Evolutionary conservation across 2,888 invertebrate species (phyloP).

Genomic region (Tethea ocularis): DNA sequence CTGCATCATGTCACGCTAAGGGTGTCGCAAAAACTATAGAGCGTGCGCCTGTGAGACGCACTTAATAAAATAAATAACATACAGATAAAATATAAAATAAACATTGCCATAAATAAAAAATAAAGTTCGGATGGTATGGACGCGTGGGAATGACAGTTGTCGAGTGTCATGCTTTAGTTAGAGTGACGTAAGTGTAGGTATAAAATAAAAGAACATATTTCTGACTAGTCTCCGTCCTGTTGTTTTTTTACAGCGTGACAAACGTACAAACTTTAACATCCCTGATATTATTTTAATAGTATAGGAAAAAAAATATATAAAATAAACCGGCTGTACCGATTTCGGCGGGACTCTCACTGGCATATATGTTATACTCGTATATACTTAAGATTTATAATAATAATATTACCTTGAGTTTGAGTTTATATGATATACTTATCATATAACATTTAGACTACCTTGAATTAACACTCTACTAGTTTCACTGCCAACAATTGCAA

Average conservation of each 20-base stretch:
- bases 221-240: no score
- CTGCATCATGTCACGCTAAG: conserved; percentile 44
- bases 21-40: conserved; percentile 41
- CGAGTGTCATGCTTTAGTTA: conserved; percentile 35
- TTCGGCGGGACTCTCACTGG: no score
- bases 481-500: background rate
- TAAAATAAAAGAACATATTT: no score
- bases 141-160: conserved; percentile 50
- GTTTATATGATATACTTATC: no score
- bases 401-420: no score
- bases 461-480: background rate
- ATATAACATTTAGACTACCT: background rate
- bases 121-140: conserved; percentile 43
- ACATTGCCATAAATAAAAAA: conserved; percentile 57
- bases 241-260: no score
- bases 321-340: no score
- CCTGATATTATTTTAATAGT: no score
- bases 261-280: no score
- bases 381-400: no score
- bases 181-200: background rate
- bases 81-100: conserved; percentile 56
- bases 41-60: conserved; percentile 20
- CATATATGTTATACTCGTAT: no score
- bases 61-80: conserved; percentile 43
- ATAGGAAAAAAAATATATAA: no score